Percentiles rank a stretch among this genome's conserved stretches.
phyloP scores from a whole-genome alignment of 2,113 vertebrate species.

The Calidris pugnax region DNA sequence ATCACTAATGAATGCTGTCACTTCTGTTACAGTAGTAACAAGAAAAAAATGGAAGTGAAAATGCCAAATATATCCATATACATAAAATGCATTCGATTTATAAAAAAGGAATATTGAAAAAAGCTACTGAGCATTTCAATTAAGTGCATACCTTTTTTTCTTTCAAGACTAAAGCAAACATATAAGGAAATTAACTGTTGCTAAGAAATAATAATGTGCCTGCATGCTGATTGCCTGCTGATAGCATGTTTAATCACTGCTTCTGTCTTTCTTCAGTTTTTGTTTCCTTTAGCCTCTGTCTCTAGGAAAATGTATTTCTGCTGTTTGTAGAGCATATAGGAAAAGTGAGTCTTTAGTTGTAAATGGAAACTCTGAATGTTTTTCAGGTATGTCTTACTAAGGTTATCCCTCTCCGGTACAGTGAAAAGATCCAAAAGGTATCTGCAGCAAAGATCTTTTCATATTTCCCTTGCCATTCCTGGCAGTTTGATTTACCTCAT shows the following conservation, averaged over 20 bases:
- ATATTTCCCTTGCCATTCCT: background rate
- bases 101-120: background rate
- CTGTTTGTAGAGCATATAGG: background rate
- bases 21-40: background rate
- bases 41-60: background rate
- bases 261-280: background rate
- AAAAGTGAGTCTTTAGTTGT: background rate
- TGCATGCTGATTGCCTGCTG: background rate
- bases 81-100: background rate
- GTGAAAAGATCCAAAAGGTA: background rate
- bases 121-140: background rate
- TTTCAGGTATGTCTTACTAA: background rate
- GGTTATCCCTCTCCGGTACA: background rate
- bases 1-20: background rate
- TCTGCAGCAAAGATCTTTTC: background rate
- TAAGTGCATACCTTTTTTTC: background rate
- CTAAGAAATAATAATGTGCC: background rate
- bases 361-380: background rate
- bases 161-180: background rate
- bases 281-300: background rate
- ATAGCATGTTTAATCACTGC: background rate
- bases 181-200: conserved; percentile 4
- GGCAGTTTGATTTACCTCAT: background rate
- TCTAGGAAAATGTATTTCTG: background rate
- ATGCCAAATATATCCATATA: background rate